Evolutionary conservation across 2,888 invertebrate species (phyloP).

Genomic region (Polymixis flavicincta): DNA sequence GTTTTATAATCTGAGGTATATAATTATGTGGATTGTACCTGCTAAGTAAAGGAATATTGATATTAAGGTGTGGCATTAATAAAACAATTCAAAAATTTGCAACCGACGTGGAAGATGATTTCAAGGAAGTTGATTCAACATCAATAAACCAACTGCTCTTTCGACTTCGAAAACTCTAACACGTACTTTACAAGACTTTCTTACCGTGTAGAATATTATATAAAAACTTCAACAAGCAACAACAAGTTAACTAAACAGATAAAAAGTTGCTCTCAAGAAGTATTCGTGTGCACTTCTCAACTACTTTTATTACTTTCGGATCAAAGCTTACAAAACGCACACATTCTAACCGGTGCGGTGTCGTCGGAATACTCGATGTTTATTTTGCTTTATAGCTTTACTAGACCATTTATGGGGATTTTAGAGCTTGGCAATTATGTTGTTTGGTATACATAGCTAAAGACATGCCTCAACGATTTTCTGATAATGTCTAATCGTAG

Average conservation of each 20-base stretch:
- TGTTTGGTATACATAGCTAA: not conserved
- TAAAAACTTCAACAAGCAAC: conserved; percentile 60
- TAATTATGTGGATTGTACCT: too few species aligned
- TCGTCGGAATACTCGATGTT: conserved; percentile 16
- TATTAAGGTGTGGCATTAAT: not conserved
- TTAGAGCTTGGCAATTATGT: conserved; percentile 1
- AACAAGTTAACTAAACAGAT: conserved; percentile 71
- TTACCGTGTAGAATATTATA: conserved; percentile 57
- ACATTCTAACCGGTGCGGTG: conserved; percentile 40
- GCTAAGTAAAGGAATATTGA: not conserved
- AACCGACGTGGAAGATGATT: conserved; percentile 22
- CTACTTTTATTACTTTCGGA: conserved; percentile 74
- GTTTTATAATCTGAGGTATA: too few species aligned
- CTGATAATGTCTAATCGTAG: not conserved
- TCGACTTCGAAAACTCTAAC: conserved; percentile 37
- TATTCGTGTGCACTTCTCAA: conserved; percentile 58
- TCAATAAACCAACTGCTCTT: conserved; percentile 47
- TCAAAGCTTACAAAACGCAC: conserved; percentile 59
- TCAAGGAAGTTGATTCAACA: conserved; percentile 22
- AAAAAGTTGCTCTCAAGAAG: conserved; percentile 66
- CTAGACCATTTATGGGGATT: conserved; percentile 8
- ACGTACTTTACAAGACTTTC: conserved; percentile 60
- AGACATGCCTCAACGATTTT: not conserved
- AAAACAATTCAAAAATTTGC: conserved; percentile 14
- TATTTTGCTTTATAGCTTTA: conserved; percentile 31